A percentile compares a stretch with the other conserved stretches of the same genome.
These are phyloP conservation scores for Ophion ventricosus DNA, from an alignment of 2,888 invertebrate species.

Conservation along the genomic window DNA sequence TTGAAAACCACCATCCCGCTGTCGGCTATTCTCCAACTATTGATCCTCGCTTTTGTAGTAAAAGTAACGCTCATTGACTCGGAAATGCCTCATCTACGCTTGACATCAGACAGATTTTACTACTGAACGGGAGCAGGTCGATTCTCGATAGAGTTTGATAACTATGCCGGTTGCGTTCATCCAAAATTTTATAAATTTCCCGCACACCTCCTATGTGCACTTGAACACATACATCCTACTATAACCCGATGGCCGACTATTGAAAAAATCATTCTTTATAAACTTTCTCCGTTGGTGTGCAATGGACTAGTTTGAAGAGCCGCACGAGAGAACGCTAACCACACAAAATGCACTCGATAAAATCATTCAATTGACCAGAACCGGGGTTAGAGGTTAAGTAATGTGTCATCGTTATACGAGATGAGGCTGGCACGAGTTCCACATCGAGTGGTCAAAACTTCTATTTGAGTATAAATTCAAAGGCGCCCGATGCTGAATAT, in stretches of 20 bases:
- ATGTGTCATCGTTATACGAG: constrained; percentile 8
- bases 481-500: constrained; percentile 2
- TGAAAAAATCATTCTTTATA: background rate
- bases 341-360: background rate
- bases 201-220: background rate
- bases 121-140: constrained; percentile 7
- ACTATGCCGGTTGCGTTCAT: background rate
- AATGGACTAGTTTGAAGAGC: background rate
- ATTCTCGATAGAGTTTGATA: background rate
- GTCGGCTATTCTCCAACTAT: too few relatives aligned
- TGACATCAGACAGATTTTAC: constrained; percentile 42
- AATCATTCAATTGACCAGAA: constrained; percentile 3
- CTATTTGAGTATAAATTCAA: constrained; percentile 29
- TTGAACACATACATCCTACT: background rate
- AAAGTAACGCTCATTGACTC: constrained; percentile 4
- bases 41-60: background rate
- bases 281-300: too few relatives aligned
- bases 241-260: background rate
- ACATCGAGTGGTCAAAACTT: constrained; percentile 17
- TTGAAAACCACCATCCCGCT: too few relatives aligned
- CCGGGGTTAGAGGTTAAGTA: constrained; percentile 6
- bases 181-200: background rate
- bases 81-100: constrained; percentile 20
- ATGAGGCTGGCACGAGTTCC: background rate
- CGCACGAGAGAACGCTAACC: background rate